phyloP scores from a whole-genome alignment of 2,113 vertebrate species.

The human region GRCh38 chr1:34144501-34145000 shows the following conservation, averaged over 20 bases:
- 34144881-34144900: conserved; percentile 48
- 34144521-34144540: not conserved
- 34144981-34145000: conserved; percentile 32
- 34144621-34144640: not conserved
- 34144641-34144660: not conserved
- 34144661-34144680: not conserved
- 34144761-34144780: not conserved
- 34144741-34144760: not conserved
- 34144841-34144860: conserved; percentile 57
- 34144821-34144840: not conserved
- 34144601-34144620: not conserved
- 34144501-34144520: no score
- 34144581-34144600: not conserved
- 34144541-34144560: not conserved
- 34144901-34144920: conserved; percentile 46
- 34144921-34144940: conserved; percentile 55
- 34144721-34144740: not conserved
- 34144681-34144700: not conserved
- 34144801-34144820: not conserved
- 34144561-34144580: not conserved
- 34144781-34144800: conserved; percentile 22
- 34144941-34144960: conserved; percentile 60
- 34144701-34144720: not conserved
- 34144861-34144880: conserved; percentile 39
- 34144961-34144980: conserved; percentile 8